Evolutionary conservation across 30 jellyfish, hydroid and myxozoan genomes (phyloP), one percentile per base, ranked within the genome.

Genomic region (Aurelia sp.): DNA sequence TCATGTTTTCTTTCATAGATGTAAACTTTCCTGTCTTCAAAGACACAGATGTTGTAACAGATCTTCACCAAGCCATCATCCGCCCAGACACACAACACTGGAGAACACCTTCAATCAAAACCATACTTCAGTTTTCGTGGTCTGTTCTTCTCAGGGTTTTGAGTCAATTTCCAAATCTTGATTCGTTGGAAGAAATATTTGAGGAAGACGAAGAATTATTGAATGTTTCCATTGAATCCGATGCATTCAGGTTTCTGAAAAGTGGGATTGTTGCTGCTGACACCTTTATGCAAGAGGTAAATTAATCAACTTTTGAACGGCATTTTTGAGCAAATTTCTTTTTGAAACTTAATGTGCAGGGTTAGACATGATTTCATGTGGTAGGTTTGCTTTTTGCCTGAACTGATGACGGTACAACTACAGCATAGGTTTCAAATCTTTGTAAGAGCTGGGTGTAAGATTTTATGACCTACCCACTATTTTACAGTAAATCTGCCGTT

Each of bases 201-300:
- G 98, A 82, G 53, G 96, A 92, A 35, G 98, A 92, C 85, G 98
- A 92, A 63, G 86, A 47, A 16, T 62, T 81, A 1, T 55, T 92
- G 44, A 78, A 82, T 44, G 80, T 74, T n/a, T 91, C 96, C 16
- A 55, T 92, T 16, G 97, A 87, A 21, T 53, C 75, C 13, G 98
- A 88, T 67, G 98, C 92, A 13, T 74, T 92, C 18, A 60, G 75
- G 22, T 76, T 30, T 33, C 69, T 92, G 22, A 63, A 63, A 31
- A 83, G 74, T 30, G 47, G 88, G n/a, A 72, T 92, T 16, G 67
- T 92, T 3, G 65, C 78, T n/a, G 76, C 97, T 13, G 90, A 63
- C 10, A 53, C 76, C 22, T 92, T 92, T 35, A 63, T 59, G 20
- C 92, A 88, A 33, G 98, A 92, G 96, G 98, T 92, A 70, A 24